Conservation (phyloP, 2,113 vertebrate genomes). For the Amblyornis subalaris region DNA sequence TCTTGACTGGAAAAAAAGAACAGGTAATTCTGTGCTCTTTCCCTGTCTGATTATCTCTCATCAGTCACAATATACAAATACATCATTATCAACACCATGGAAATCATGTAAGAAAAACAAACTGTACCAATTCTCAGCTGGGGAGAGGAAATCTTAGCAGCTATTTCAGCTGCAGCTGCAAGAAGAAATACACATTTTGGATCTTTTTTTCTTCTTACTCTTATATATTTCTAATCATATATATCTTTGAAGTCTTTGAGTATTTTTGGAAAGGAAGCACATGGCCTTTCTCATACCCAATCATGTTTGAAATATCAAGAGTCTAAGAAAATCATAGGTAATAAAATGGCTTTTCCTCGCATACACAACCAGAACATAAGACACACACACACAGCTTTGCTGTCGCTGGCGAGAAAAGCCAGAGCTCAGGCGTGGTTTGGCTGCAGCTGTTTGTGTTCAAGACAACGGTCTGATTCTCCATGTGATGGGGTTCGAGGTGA, state of each 20-base stretch:
- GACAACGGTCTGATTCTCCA: not conserved
- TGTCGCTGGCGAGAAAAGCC: not conserved
- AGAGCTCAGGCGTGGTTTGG: not conserved
- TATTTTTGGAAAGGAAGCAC: constrained; percentile 14
- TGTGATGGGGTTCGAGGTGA: not conserved
- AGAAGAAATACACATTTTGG: constrained; percentile 21
- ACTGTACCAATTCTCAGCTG: constrained; percentile 54
- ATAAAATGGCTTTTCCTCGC: constrained; percentile 52
- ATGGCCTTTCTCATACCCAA: constrained; percentile 1
- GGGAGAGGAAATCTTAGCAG: constrained; percentile 7
- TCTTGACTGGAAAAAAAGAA: constrained; percentile 37
- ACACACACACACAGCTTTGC: not conserved
- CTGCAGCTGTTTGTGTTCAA: not conserved
- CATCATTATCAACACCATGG: constrained; percentile 59
- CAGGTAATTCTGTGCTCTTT: constrained; percentile 40
- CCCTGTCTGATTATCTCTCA: constrained; percentile 58
- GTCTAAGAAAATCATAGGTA: not conserved
- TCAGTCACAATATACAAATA: constrained; percentile 65
- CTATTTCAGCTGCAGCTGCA: constrained; percentile 31
- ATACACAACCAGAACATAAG: not conserved
- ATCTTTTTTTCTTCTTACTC: not conserved
- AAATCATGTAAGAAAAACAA: constrained; percentile 59
- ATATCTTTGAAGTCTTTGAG: not conserved
- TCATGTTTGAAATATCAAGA: constrained; percentile 15
- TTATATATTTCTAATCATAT: constrained; percentile 29